These are phyloP conservation scores for Gorsachius magnificus DNA, from an alignment of 2,797 vertebrate genomes.

Conservation along the genomic window DNA sequence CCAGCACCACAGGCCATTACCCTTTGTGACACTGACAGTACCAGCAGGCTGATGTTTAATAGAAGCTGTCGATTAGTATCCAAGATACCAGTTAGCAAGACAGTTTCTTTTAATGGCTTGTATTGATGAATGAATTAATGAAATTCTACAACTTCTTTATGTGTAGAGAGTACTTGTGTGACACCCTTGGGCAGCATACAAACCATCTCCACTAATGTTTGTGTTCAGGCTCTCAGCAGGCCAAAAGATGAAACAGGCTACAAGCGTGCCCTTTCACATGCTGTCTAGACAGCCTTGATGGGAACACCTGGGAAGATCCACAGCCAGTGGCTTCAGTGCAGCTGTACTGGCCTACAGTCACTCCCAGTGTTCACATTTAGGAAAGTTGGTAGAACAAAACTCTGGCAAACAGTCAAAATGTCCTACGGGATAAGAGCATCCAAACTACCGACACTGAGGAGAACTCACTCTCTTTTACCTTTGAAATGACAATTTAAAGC, in stretches of 20 bases:
- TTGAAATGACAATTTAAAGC: neutral
- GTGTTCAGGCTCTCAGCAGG: neutral
- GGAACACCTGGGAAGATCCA: neutral
- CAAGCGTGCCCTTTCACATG: neutral
- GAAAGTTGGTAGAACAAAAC: neutral
- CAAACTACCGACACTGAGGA: neutral
- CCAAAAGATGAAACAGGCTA: neutral
- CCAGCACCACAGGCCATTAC: neutral
- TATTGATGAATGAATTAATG: constrained; percentile 26
- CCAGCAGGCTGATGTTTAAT: neutral
- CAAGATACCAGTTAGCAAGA: neutral
- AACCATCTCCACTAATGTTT: neutral
- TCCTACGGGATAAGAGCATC: neutral
- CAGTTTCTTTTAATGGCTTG: neutral
- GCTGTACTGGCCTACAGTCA: neutral
- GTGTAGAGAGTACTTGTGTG: neutral
- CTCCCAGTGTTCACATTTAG: rapidly evolving
- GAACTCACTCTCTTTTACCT: neutral
- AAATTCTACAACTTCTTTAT: neutral
- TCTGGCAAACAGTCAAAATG: neutral
- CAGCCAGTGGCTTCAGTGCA: neutral
- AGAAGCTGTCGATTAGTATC: constrained; percentile 1
- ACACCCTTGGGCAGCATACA: neutral
- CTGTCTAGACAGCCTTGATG: neutral
- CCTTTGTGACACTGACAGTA: neutral